A percentile compares a stretch with the other conserved stretches of the same genome.
Conservation (phyloP, 2,888 invertebrate species). For the Theodoxus fluviatilis region DNA sequence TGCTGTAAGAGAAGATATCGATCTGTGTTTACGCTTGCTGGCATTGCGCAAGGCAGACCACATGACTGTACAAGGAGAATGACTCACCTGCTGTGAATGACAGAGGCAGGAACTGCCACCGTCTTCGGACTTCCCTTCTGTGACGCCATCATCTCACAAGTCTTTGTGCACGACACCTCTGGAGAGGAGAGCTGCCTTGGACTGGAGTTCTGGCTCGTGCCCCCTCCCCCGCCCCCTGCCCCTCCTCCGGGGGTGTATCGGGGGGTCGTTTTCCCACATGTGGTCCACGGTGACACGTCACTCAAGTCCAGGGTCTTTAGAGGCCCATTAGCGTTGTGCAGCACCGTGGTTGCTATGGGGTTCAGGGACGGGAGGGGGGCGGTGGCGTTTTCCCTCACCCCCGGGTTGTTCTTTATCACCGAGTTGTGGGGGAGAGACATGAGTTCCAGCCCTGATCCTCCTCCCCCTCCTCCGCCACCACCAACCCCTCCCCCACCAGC, state of each 20-base stretch:
- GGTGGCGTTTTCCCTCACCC: constrained; percentile 19
- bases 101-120: constrained; percentile 53
- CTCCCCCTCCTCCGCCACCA: not conserved
- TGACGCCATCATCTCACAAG: no score
- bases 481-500: no score
- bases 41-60: no score
- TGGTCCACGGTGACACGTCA: not conserved
- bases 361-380: constrained; percentile 21
- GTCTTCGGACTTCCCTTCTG: constrained; percentile 53
- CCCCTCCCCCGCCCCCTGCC: not conserved
- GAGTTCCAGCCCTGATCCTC: not conserved
- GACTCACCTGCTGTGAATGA: constrained; percentile 53
- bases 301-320: not conserved
- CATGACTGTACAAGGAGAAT: not conserved
- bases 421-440: constrained; percentile 43
- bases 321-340: no score
- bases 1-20: no score
- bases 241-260: constrained; percentile 1
- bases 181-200: no score
- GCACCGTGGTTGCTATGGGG: no score
- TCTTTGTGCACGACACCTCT: no score
- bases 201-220: no score
- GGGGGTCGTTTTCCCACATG: constrained; percentile 3
- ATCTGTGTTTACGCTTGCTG: no score
- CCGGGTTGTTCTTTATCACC: constrained; percentile 43